Percentiles rank a stretch among this genome's conserved stretches.
Evolutionary conservation across 1,140 invertebrate species (phyloP).

Genomic region (Solen grandis): DNA sequence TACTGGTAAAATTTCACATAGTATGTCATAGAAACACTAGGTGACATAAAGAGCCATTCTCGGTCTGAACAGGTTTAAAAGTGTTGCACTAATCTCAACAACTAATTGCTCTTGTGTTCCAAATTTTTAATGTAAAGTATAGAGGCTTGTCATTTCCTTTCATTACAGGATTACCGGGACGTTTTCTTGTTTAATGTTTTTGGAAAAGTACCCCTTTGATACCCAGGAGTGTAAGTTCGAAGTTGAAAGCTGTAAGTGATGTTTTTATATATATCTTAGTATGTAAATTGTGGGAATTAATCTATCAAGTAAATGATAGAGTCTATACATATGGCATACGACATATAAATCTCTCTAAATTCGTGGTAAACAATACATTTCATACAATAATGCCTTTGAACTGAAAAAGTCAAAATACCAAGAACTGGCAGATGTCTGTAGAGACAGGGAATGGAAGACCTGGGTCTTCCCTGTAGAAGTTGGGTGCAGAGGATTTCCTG

Average conservation of each 20-base stretch:
- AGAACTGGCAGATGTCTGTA: too few species aligned
- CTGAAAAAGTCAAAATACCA: background rate
- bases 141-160: background rate
- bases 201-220: conserved; percentile 74
- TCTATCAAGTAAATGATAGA: background rate
- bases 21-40: background rate
- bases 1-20: background rate
- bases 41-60: too few species aligned
- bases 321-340: background rate
- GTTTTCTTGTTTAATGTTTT: conserved; percentile 71
- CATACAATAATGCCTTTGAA: background rate
- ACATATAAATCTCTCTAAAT: background rate
- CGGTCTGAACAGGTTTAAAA: too few species aligned
- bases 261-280: background rate
- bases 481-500: too few species aligned
- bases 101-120: too few species aligned
- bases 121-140: too few species aligned
- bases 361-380: background rate
- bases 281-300: background rate
- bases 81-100: too few species aligned
- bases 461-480: too few species aligned
- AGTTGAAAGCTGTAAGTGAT: conserved; percentile 72
- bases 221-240: conserved; percentile 70
- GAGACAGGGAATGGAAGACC: too few species aligned
- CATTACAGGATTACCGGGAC: conserved; percentile 57